Evolutionary conservation across 1,140 invertebrate genomes (phyloP).

Genomic region (Zaprionus tsacasi): DNA sequence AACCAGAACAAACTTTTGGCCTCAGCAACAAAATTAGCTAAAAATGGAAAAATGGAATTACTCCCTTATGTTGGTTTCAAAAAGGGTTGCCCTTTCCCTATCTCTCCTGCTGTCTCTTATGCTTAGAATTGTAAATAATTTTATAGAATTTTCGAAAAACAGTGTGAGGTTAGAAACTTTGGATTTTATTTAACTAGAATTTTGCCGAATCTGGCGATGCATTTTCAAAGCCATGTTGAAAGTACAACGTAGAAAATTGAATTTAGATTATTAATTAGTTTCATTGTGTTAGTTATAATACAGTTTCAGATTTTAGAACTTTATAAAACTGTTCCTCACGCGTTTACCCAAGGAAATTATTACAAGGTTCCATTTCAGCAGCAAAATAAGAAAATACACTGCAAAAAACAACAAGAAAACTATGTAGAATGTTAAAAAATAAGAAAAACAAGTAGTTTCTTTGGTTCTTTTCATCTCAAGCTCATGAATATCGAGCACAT

Average conservation of each 20-base stretch:
- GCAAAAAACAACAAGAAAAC: background rate
- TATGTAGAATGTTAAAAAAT: background rate
- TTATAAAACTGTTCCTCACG: background rate
- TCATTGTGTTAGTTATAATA: too few species aligned
- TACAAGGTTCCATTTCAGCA: background rate
- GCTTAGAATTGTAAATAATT: background rate
- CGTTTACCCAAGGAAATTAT: too few species aligned
- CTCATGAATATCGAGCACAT: background rate
- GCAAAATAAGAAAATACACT: background rate
- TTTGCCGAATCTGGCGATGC: conserved; percentile 1
- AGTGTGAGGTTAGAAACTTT: background rate
- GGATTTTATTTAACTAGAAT: background rate
- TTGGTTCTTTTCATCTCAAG: background rate
- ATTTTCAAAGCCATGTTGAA: background rate
- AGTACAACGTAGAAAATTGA: background rate
- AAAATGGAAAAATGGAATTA: conserved; percentile 37
- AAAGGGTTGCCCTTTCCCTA: background rate
- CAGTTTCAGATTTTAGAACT: too few species aligned
- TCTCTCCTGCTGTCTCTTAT: background rate
- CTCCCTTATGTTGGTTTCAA: background rate
- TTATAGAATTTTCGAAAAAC: background rate
- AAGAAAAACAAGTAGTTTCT: background rate
- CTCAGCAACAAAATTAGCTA: conserved; percentile 44
- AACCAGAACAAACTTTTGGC: conserved; percentile 29
- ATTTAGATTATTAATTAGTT: background rate